Base-by-base conservation (phyloP, 2,113 vertebrate species). In the Pangasianodon hypophthalmus region DNA sequence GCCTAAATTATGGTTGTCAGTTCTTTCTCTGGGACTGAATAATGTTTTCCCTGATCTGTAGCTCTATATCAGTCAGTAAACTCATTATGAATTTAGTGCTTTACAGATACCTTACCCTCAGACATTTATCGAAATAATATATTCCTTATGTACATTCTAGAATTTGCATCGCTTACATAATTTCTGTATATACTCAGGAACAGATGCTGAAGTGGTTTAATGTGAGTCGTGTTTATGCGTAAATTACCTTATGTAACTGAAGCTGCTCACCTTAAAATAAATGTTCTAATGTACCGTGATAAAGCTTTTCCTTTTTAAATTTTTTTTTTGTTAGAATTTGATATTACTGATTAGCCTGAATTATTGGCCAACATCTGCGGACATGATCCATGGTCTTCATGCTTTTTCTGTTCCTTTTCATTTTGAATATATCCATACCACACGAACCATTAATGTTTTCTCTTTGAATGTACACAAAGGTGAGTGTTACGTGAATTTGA, bases 1-100 rank as follows among this genome's bases (percentile, higher is more conserved):
- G 83, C 87, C 73, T 90, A 83, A 62, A 84, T 79, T 85, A 84
- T 84, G 32, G 41, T 73, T 60, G 90, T 73, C 81, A 84, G 18
- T 58, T 56, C 5, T 48, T n/a, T 88, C 84, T 89, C 32, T 67
- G 11, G 26, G 87, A 62, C 79, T 90, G 88, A 88, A 86, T 62
- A 86, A 84, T 46, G 52, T 37, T 62, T 52, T 48, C 58, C 48
- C 73, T 79, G 26, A 37, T 88, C 88, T 62, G 60, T 62, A 87
- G 56, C 87, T 44, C 52, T 41, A 4, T 67, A 62, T 50, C 75
- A 64, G 26, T 54, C 62, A 44, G 64, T 71, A 41, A 41, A 50
- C 87, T 48, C 29, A 73, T 88, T 84, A 73, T 48, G 67, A 84
- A 56, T 73, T 11, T 73, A 88, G 29, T 41, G n/a, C n/a, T 64